Conservation (phyloP, 1,140 invertebrate genomes). For the Aphaenogaster rudis region DNA sequence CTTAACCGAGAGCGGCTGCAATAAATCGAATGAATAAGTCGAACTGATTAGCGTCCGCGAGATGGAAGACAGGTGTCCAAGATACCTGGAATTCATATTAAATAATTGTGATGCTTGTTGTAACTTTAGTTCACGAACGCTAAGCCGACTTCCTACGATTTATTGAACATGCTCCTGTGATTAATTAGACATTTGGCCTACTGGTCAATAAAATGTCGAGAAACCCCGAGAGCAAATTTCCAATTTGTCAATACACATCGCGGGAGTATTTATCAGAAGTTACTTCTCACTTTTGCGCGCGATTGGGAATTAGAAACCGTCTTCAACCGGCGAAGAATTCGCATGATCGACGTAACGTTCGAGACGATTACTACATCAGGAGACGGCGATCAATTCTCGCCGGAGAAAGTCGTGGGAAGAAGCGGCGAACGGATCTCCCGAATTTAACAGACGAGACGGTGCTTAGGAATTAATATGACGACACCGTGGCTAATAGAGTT, state of each 20-base stretch:
- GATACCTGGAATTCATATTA: not conserved
- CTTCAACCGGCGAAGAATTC: conserved; percentile 20
- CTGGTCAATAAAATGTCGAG: not conserved
- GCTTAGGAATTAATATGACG: conserved; percentile 7
- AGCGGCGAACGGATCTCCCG: conserved; percentile 47
- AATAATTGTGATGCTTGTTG: not conserved
- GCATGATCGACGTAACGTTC: conserved; percentile 34
- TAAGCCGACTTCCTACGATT: not conserved
- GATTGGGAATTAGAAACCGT: conserved; percentile 2
- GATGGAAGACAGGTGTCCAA: not conserved
- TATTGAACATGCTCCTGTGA: not conserved
- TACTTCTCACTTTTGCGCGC: not conserved
- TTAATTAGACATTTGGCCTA: not conserved
- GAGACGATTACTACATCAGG: conserved; percentile 37
- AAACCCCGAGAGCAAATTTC: not conserved
- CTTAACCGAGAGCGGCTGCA: conserved; percentile 11
- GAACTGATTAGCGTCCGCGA: not conserved
- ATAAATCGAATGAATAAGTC: conserved; percentile 13
- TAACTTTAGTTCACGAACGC: not conserved
- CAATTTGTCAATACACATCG: not conserved
- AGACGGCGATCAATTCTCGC: conserved; percentile 48
- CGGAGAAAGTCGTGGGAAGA: conserved; percentile 61
- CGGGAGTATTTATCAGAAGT: not conserved
- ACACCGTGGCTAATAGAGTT: conserved; percentile 37
- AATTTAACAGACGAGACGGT: conserved; percentile 46